Base-by-base conservation (phyloP, 1,140 invertebrate genomes). In the Coboldia fuscipes region DNA sequence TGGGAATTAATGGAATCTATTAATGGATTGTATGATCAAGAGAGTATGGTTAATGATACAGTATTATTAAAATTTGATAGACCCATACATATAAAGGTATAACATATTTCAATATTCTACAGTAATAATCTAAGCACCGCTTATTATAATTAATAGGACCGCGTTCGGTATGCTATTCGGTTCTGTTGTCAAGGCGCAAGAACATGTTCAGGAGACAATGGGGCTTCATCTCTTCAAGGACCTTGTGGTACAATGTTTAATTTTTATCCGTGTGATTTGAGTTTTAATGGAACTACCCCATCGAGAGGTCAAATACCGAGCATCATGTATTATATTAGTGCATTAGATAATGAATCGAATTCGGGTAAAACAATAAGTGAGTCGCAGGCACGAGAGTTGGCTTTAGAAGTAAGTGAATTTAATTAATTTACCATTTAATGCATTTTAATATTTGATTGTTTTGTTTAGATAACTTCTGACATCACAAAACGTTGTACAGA, bases 271-370 rank as follows among this genome's bases (percentile, higher is more conserved):
- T 92, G 88, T 57, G 79, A 85, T 9, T 63, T 96, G 15, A 93
- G 88, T 56, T 86, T 85, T 45, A 94, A 96, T 58, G 90, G 89
- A 36, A 89, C 92, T 1, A 93, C 88, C 3, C 71, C 92, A 42
- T 79, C 78, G 0, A 62, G 92, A 24, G 93, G 93, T 27, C 93
- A 98, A 60, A 75, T 97, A 42, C 92, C 93, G 1, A 76, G 86
- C 44, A 72, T 97, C 34, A 63, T 97, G 5, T 97, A 97, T 54
- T 89, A 84, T 47, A 59, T 58, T 42, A 62, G 63, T 22, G 57
- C 61, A 36, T 53, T 49, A 1, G 54, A 52, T 8, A 44, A 43
- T 30, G 37, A 47, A 35, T 9, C 13, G 8, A 13, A 35, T 34
- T 12, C 30, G 16, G 18, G 39, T 1, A 38, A 30, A 7, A 31